A percentile compares a stretch with the other conserved stretches of the same genome.
These are phyloP conservation scores for Phrynocephalus versicolor DNA, from an alignment of 2,113 vertebrate species.

Conservation along the genomic window DNA sequence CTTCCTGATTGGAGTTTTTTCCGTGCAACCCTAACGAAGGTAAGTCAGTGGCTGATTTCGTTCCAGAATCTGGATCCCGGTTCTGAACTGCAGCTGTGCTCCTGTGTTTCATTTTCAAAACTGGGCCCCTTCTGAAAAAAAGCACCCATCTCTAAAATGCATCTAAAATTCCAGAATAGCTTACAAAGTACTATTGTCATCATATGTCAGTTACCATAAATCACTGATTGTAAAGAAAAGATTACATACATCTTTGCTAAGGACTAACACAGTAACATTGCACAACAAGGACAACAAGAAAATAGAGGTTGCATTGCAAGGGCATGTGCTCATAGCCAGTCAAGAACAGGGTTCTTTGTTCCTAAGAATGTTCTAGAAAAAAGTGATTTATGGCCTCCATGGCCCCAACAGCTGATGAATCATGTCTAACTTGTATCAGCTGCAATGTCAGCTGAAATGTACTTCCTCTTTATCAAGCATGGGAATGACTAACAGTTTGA, in stretches of 20 bases:
- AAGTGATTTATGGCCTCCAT: slow-evolving; percentile 39
- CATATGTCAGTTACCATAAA: neutral
- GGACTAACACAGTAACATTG: slow-evolving; percentile 38
- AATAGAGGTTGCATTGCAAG: slow-evolving; percentile 47
- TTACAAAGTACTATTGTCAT: neutral
- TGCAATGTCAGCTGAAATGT: slow-evolving; percentile 15
- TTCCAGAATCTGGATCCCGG: no score
- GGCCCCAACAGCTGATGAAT: slow-evolving; percentile 49
- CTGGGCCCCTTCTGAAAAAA: no score
- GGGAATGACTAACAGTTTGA: slow-evolving; percentile 43
- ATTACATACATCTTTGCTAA: slow-evolving; percentile 15
- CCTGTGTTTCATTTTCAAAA: no score
- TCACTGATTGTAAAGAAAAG: neutral
- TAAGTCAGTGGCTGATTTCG: no score
- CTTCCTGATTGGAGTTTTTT: no score
- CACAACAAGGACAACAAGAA: slow-evolving; percentile 52
- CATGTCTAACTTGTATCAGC: slow-evolving; percentile 34
- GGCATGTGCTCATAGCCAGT: slow-evolving; percentile 49
- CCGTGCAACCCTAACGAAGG: no score
- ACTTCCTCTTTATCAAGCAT: slow-evolving; percentile 55
- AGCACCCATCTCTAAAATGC: no score
- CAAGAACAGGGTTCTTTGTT: slow-evolving; percentile 49
- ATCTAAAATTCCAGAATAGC: no score
- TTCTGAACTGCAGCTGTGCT: no score
- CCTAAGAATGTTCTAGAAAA: slow-evolving; percentile 49